Base-by-base conservation (phyloP, 2,113 vertebrate genomes). In the Phocoena phocoena region DNA sequence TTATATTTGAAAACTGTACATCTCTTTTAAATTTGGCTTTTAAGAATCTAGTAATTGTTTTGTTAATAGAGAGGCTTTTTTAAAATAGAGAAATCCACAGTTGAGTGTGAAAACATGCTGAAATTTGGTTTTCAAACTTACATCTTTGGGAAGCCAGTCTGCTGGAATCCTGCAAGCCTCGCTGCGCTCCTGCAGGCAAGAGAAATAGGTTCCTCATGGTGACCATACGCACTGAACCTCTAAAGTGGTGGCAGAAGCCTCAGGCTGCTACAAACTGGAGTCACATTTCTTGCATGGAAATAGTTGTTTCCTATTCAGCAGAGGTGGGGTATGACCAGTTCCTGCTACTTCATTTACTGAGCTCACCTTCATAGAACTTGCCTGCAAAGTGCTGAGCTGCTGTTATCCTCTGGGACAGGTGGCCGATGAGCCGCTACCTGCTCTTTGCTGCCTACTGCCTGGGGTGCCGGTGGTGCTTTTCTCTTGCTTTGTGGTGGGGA, bases 81-180 rank as follows among this genome's bases (percentile, higher is more conserved):
- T 23, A 76, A 96, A 88, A 67, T 58, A 94, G 71, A 60, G 68
- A 81, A 82, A 26, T 55, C 47, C 25, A 33, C 71, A 97, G 21
- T 26, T 14, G 36, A 88, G 41, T 83, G 28, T 67, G 55, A 62
- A 85, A 89, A n/a, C 44, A 26, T 20, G 63, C 84, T 77, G 14
- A 63, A 92, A 47, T 94, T 81, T 67, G 58, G n/a, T 81, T 76
- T 82, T 87, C n/a, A 38, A 26, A 41, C 63, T 70, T n/a, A 1
- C 4, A 1, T 15, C 44, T 53, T 10, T 67, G 38, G 14, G 58
- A 70, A 74, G 6, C 15, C 1, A 0, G 38, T 71, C 8, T 41
- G 60, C 67, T 62, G 55, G 73, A 21, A 13, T 73, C 11, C 25
- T 2, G 8, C 11, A 17, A 3, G 6, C 31, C 1, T 33, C 13